A percentile compares a stretch with the other conserved stretches of the same genome.
Conservation (phyloP, 2,113 vertebrate genomes). For the Athene noctua region DNA sequence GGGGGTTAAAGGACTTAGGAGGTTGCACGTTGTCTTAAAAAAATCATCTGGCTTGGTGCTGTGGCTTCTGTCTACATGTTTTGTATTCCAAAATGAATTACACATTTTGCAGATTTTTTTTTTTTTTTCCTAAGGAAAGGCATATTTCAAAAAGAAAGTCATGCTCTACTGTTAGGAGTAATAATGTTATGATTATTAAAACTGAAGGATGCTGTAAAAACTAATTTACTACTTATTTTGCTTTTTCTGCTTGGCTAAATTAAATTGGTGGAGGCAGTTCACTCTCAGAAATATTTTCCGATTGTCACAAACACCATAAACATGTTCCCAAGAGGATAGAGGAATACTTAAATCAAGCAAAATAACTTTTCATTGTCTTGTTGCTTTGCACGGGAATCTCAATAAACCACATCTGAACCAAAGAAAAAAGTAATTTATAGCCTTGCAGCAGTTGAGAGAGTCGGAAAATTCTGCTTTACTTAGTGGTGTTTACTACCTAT, state of each 20-base stretch:
- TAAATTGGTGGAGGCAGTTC: neutral
- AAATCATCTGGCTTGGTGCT: neutral
- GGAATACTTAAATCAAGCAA: neutral
- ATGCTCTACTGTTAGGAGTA: neutral
- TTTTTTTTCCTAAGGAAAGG: neutral
- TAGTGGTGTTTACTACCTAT: neutral
- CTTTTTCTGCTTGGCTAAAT: neutral
- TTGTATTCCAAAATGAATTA: neutral
- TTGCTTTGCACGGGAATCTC: neutral
- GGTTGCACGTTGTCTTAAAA: neutral
- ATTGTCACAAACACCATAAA: neutral
- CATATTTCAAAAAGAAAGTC: neutral
- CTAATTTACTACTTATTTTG: constrained; percentile 7
- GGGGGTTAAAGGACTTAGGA: neutral
- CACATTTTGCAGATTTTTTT: neutral
- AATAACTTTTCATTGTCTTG: neutral
- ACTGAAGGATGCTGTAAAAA: constrained; percentile 14
- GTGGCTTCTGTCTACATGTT: neutral
- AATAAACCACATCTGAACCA: neutral
- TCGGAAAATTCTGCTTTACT: neutral
- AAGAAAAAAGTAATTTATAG: neutral
- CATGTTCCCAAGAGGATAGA: neutral
- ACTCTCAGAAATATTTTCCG: neutral
- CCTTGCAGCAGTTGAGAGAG: neutral
- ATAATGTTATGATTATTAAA: constrained; percentile 23